These are phyloP conservation scores for Vicugna pacos DNA, from an alignment of 2,113 vertebrate genomes.

Conservation along the genomic window DNA sequence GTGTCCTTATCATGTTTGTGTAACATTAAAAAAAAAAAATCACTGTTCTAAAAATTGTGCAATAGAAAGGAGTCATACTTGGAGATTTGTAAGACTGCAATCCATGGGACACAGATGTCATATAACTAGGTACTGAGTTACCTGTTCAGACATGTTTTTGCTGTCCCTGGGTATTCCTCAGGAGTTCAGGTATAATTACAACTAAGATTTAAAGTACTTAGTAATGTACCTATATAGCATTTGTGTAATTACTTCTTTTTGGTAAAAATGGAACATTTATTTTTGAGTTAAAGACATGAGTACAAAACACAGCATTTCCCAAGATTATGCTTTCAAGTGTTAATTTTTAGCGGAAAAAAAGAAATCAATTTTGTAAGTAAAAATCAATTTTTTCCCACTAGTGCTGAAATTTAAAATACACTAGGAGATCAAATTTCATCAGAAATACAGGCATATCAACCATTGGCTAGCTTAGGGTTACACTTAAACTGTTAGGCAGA, in stretches of 20 bases:
- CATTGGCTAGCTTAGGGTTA: constrained; percentile 17
- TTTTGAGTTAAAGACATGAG: not conserved
- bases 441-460: not conserved
- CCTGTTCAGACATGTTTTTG: constrained; percentile 67
- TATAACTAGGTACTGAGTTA: constrained; percentile 26
- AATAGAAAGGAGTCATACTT: constrained; percentile 61
- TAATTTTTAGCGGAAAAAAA: constrained; percentile 36
- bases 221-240: not conserved
- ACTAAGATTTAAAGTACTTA: constrained; percentile 63
- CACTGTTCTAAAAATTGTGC: constrained; percentile 66
- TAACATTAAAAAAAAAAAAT: constrained; percentile 52
- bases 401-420: constrained; percentile 45
- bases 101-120: constrained; percentile 47
- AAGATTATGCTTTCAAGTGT: constrained; percentile 2
- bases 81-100: constrained; percentile 40
- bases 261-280: constrained; percentile 41
- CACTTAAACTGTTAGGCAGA: constrained; percentile 14
- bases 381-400: not conserved
- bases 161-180: constrained; percentile 53
- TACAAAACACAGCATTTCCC: constrained; percentile 42
- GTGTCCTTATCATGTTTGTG: constrained; percentile 70
- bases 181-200: constrained; percentile 24
- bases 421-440: constrained; percentile 19
- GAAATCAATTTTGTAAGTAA: constrained; percentile 39
- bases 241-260: constrained; percentile 41